Conservation (phyloP, 2,797 vertebrate genomes). For the Petrocephalus sullivani region DNA sequence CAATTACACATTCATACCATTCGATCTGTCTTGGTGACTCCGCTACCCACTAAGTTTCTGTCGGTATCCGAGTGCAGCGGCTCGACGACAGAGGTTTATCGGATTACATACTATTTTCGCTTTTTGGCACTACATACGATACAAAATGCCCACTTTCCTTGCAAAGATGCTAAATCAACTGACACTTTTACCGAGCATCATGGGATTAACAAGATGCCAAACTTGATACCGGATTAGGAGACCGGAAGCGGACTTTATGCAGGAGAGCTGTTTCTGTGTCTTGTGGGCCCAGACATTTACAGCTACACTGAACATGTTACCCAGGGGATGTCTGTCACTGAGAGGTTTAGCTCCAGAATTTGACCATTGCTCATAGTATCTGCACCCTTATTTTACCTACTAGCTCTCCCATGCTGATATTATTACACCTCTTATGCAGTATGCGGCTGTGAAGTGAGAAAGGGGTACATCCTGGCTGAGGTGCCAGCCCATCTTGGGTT, state of each 20-base stretch:
- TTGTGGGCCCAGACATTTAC: too few relatives aligned
- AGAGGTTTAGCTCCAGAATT: not conserved
- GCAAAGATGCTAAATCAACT: not conserved
- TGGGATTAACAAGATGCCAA: not conserved
- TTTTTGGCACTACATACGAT: not conserved
- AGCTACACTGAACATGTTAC: not conserved
- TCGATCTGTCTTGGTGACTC: conserved; percentile 24
- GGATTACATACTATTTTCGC: not conserved
- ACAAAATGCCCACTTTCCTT: not conserved
- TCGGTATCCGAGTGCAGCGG: not conserved
- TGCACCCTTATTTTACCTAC: not conserved
- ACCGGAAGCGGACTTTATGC: not conserved
- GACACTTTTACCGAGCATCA: not conserved
- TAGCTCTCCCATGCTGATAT: not conserved
- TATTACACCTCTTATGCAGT: not conserved
- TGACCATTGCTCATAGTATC: not conserved
- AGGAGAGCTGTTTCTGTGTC: not conserved
- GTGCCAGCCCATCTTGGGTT: too few relatives aligned
- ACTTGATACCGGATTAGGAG: not conserved
- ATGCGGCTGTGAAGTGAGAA: too few relatives aligned
- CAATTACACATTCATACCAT: conserved; percentile 63
- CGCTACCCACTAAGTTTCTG: not conserved
- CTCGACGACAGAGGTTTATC: not conserved
- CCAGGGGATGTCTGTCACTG: not conserved
- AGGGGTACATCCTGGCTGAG: too few relatives aligned